Percentiles rank a stretch among this genome's conserved stretches.
phyloP scores from a whole-genome alignment of 2,113 vertebrate genomes.

The Halichoeres trimaculatus region DNA sequence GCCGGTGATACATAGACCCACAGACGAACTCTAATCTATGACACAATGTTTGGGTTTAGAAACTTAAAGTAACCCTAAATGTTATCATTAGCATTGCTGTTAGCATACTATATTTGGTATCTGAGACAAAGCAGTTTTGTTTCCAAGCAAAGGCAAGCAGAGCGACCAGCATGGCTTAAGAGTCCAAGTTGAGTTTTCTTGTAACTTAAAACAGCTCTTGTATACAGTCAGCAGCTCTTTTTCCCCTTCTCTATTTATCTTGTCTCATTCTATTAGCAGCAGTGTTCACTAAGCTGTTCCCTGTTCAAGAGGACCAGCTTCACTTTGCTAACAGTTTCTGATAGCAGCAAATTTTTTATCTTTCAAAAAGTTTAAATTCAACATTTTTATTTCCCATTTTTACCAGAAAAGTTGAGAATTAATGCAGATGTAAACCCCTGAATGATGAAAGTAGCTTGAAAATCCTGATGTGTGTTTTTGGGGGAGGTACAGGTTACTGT shows the following conservation, averaged over 20 bases:
- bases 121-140: not conserved
- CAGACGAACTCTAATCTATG: no score
- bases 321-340: constrained; percentile 3
- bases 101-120: not conserved
- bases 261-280: constrained; percentile 1
- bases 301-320: not conserved
- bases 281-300: constrained; percentile 3
- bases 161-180: not conserved
- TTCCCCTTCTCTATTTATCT: constrained; percentile 8
- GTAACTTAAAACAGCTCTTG: not conserved
- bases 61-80: no score
- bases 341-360: not conserved
- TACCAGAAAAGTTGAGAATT: no score
- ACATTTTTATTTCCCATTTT: no score
- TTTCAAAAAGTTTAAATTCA: not conserved
- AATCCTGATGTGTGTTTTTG: not conserved
- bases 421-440: not conserved
- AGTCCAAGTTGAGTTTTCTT: not conserved
- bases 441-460: not conserved
- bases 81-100: not conserved
- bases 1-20: no score
- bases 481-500: constrained; percentile 12
- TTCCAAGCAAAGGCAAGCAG: not conserved
- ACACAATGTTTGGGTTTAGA: no score
- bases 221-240: not conserved